Base-by-base conservation (phyloP, 2,888 invertebrate species). In the Dolichopus griseipennis region DNA sequence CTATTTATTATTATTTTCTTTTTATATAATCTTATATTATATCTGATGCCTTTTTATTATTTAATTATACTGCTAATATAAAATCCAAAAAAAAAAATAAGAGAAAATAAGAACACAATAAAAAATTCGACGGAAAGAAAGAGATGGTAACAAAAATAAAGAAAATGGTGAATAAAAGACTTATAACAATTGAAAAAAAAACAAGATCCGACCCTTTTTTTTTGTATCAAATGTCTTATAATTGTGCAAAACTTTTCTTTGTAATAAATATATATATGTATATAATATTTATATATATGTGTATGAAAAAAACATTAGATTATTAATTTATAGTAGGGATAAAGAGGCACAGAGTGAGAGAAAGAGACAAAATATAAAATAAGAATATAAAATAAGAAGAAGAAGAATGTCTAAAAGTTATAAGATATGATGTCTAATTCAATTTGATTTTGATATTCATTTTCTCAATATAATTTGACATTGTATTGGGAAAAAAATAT, bases 391-490 rank as follows among this genome's bases (percentile, higher is more conserved):
- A 27, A 27, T 4, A 27, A 27, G 5, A 27, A 27, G 5, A 27
- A 27, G 5, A 27, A 27, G 27, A 5, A 52, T 3, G 52, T 52
- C 15, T 52, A 9, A 15, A 41, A 15, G 12, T 52, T 18, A 52
- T 52, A 52, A 52, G 52, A n/a, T 52, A 52, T 52, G 52, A 52
- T 52, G n/a, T 52, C n/a, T 52, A 52, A 52, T 52, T 52, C n/a
- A 52, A 52, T 52, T 52, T 52, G 1, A 6, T n/a, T 18, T 9
- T 52, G 15, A 12, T 52, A 52, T 52, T 52, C 15, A 52, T 6
- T 52, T 52, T 52, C 52, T 52, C n/a, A 15, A 52, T 52, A 37
- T 37, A 37, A 37, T 5, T 27, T 27, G 27, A 27, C 27, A 27
- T n/a, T 27, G 27, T 4, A 27, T 27, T 27, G 27, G 5, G 27